These are phyloP conservation scores for Stenopsyche tienmushanensis DNA, from an alignment of 1,140 invertebrate genomes.

Conservation along the genomic window DNA sequence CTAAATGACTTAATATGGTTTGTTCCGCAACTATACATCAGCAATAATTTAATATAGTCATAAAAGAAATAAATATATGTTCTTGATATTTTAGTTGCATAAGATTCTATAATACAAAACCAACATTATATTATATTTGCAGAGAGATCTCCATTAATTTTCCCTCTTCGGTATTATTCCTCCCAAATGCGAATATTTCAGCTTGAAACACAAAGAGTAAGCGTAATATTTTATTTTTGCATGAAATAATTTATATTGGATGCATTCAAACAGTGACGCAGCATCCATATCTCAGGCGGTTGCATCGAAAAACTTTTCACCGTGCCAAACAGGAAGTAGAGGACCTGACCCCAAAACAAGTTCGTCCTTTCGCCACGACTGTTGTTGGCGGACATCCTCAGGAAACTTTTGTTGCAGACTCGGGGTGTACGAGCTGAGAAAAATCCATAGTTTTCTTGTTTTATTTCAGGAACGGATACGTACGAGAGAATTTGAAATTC, in stretches of 20 bases:
- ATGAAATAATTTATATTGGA: conserved; percentile 33
- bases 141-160: too few relatives aligned
- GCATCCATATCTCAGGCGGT: conserved; percentile 35
- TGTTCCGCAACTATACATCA: too few relatives aligned
- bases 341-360: conserved; percentile 9
- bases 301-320: conserved; percentile 22
- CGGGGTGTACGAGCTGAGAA: not conserved
- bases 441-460: conserved; percentile 26
- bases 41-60: too few relatives aligned
- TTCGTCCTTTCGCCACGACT: too few relatives aligned
- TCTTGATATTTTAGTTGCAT: too few relatives aligned
- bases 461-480: not conserved
- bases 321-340: conserved; percentile 39
- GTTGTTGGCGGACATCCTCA: conserved; percentile 6
- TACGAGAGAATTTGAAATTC: conserved; percentile 37
- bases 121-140: too few relatives aligned
- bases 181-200: not conserved
- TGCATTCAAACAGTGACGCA: conserved; percentile 39
- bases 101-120: too few relatives aligned
- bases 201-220: conserved; percentile 1
- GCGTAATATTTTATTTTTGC: conserved; percentile 12
- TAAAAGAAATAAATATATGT: too few relatives aligned
- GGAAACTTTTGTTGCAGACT: conserved; percentile 6
- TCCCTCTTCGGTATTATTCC: too few relatives aligned
- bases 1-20: too few relatives aligned